These are phyloP conservation scores for Heteropelma amictum DNA, from an alignment of 2,888 invertebrate species.

Conservation along the genomic window DNA sequence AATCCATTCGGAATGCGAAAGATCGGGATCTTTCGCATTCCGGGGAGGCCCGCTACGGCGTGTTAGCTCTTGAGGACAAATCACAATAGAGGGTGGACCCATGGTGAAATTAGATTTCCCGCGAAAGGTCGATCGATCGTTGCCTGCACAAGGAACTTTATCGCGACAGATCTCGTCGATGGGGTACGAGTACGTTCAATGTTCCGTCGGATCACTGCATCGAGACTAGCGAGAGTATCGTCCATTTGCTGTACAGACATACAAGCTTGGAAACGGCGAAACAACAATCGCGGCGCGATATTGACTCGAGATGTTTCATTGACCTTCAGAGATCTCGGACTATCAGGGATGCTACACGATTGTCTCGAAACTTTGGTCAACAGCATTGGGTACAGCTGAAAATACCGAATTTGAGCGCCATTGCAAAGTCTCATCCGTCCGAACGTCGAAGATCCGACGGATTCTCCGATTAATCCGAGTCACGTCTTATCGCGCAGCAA, in stretches of 20 bases:
- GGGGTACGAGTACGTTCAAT: neutral
- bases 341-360: too few relatives aligned
- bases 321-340: too few relatives aligned
- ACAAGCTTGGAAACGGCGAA: too few relatives aligned
- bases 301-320: too few relatives aligned
- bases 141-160: conserved; percentile 1
- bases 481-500: neutral
- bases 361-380: too few relatives aligned
- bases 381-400: too few relatives aligned
- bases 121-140: neutral
- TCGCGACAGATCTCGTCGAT: neutral
- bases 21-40: too few relatives aligned
- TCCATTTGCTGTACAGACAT: too few relatives aligned
- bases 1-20: conserved; percentile 9
- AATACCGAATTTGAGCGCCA: too few relatives aligned
- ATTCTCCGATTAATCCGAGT: neutral
- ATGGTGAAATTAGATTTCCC: neutral
- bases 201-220: neutral
- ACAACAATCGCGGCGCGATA: too few relatives aligned
- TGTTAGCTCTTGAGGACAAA: conserved; percentile 1
- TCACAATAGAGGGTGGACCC: conserved; percentile 13
- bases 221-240: neutral
- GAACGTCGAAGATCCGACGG: too few relatives aligned
- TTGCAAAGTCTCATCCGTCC: neutral
- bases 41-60: neutral